phyloP scores from a whole-genome alignment of 2,888 invertebrate genomes.

The Amblyjoppa fuscipennis region DNA sequence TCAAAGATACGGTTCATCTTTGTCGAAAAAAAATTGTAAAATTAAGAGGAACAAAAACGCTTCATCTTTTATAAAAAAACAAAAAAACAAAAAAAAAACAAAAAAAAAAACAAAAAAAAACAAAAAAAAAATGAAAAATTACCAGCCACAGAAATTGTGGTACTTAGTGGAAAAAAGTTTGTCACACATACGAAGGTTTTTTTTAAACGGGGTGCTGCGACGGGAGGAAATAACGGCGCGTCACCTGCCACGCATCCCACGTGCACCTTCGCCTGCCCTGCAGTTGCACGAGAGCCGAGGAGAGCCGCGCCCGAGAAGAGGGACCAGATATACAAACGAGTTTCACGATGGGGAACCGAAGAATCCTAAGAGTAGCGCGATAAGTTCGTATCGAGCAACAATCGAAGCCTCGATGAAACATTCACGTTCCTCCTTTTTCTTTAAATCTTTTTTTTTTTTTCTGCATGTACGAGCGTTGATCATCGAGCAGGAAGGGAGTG shows the following conservation, averaged over 20 bases:
- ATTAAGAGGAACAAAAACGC: too few relatives aligned
- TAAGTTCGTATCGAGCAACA: constrained; percentile 54
- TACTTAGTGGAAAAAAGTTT: background rate
- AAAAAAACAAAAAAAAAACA: too few relatives aligned
- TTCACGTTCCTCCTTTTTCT: constrained; percentile 25
- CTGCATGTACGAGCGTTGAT: constrained; percentile 35
- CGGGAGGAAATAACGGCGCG: background rate
- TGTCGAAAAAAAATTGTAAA: too few relatives aligned
- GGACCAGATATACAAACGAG: constrained; percentile 46
- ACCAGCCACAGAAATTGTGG: too few relatives aligned
- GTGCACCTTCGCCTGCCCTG: background rate
- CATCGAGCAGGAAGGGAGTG: constrained; percentile 33
- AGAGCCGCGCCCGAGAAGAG: constrained; percentile 6
- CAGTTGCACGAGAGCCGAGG: constrained; percentile 5
- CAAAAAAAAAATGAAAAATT: too few relatives aligned
- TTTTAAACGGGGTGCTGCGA: background rate
- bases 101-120: too few relatives aligned
- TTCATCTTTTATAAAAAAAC: too few relatives aligned
- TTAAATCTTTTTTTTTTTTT: constrained; percentile 1
- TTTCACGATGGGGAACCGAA: constrained; percentile 32
- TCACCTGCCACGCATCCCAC: constrained; percentile 36
- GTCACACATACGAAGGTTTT: background rate
- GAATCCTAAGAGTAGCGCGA: constrained; percentile 42
- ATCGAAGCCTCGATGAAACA: constrained; percentile 53
- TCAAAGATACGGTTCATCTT: background rate